phyloP scores from a whole-genome alignment of 2,797 vertebrate species.

The Morus bassanus region DNA sequence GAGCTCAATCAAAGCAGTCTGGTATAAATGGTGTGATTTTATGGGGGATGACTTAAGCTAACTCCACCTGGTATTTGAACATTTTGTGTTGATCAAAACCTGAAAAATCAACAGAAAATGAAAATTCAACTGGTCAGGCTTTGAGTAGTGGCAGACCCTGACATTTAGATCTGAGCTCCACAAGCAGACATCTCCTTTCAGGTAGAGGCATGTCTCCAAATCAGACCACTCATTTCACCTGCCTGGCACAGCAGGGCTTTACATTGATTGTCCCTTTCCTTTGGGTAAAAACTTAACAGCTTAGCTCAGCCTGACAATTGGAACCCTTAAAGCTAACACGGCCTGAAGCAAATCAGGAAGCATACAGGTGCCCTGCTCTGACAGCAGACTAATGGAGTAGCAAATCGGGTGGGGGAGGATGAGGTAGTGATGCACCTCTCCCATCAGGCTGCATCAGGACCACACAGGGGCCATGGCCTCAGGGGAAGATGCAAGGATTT shows the following conservation, averaged over 20 bases:
- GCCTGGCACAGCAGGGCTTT: background rate
- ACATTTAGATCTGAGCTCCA: background rate
- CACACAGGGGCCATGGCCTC: background rate
- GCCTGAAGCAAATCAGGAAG: background rate
- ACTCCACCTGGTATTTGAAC: background rate
- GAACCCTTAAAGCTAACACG: background rate
- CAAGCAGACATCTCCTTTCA: background rate
- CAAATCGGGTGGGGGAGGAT: fast-evolving
- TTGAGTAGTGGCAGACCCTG: background rate
- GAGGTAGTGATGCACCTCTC: background rate
- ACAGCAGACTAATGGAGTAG: background rate
- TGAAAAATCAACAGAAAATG: slow-evolving; percentile 3
- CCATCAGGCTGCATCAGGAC: background rate
- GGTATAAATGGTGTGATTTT: background rate
- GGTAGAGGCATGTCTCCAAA: background rate
- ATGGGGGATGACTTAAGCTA: background rate
- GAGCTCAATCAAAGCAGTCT: slow-evolving; percentile 30
- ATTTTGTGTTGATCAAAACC: slow-evolving; percentile 4
- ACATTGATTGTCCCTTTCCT: background rate
- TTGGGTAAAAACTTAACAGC: background rate
- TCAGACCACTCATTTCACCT: background rate
- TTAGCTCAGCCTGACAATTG: background rate
- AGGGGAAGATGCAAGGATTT: background rate
- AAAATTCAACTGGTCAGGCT: background rate
- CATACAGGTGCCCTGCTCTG: background rate